phyloP scores from a whole-genome alignment of 23 tunicate species.

The Diplosoma virens region DNA sequence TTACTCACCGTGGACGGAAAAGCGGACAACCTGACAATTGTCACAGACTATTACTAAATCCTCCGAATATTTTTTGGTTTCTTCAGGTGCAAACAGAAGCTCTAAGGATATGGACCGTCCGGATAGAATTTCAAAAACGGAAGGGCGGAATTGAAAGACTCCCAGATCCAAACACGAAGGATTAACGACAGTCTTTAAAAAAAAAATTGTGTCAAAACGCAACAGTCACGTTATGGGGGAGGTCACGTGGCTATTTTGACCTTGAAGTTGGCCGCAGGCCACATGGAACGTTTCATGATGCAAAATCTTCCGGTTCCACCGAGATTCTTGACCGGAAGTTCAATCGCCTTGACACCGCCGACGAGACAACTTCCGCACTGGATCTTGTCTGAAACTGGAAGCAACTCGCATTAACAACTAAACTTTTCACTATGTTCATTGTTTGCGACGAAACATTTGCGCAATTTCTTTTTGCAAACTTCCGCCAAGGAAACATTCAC shows the following conservation, averaged over 20 bases:
- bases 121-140: conserved; percentile 72
- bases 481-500: no score
- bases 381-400: conserved; percentile 53
- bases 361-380: conserved; percentile 71
- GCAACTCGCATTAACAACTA: no score
- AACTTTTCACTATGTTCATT: no score
- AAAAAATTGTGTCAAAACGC: no score
- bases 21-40: conserved; percentile 76
- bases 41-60: conserved; percentile 83
- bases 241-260: conserved; percentile 16
- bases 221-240: no score
- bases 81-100: conserved; percentile 69
- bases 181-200: conserved; percentile 68
- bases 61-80: conserved; percentile 40
- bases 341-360: conserved; percentile 63
- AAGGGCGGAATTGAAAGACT: conserved; percentile 78
- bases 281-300: conserved; percentile 53
- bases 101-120: conserved; percentile 49
- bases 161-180: conserved; percentile 82
- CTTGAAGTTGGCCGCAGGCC: conserved; percentile 97
- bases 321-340: conserved; percentile 53
- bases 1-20: no score
- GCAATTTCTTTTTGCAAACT: no score
- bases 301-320: conserved; percentile 96
- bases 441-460: no score